Percentiles rank a stretch among this genome's conserved stretches.
These are phyloP conservation scores for Diaprepes abbreviatus DNA, from an alignment of 2,888 invertebrate species.

Conservation along the genomic window DNA sequence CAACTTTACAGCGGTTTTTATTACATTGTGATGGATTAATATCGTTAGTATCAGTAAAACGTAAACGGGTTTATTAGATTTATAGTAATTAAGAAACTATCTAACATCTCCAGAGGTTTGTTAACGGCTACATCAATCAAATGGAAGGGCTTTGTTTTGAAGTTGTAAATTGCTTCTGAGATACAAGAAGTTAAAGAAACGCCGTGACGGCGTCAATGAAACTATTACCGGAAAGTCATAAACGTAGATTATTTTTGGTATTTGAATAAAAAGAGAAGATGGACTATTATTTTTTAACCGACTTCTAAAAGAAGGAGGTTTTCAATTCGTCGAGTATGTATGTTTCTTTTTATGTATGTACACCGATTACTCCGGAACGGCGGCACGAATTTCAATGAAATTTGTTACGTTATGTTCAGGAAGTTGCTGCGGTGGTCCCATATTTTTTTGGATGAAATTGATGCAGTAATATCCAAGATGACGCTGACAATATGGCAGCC, in stretches of 20 bases:
- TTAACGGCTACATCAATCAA: conserved; percentile 32
- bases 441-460: too few species aligned
- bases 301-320: too few species aligned
- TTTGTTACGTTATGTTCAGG: too few species aligned
- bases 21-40: conserved; percentile 6
- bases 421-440: too few species aligned
- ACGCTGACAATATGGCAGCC: too few species aligned
- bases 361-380: too few species aligned
- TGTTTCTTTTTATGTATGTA: too few species aligned
- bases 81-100: conserved; percentile 28
- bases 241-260: neutral
- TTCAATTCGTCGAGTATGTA: too few species aligned
- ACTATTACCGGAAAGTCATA: neutral
- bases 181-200: conserved; percentile 4
- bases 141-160: conserved; percentile 6
- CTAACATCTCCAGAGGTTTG: conserved; percentile 10
- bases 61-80: conserved; percentile 29
- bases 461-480: too few species aligned
- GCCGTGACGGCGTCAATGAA: conserved; percentile 2
- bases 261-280: neutral
- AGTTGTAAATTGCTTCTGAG: conserved; percentile 1
- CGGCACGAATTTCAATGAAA: too few species aligned
- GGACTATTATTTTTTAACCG: too few species aligned
- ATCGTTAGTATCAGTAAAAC: neutral
- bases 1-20: neutral